Evolutionary conservation across 2,113 vertebrate species (phyloP).

Genomic region (Tor tambroides): DNA sequence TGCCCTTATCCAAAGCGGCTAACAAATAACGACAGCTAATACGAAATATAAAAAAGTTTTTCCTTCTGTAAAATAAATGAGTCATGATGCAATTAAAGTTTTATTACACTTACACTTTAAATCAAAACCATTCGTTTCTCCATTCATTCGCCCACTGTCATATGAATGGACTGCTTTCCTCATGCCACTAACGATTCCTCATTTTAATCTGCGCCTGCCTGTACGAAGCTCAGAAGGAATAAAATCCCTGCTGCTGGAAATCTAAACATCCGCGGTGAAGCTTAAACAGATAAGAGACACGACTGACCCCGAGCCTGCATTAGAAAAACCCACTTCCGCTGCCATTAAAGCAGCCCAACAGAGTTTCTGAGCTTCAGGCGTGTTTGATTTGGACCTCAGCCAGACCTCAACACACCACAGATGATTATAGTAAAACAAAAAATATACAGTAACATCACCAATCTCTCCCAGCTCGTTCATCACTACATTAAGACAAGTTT

Average conservation of each 20-base stretch:
- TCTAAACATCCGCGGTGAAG: not conserved
- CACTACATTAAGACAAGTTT: not conserved
- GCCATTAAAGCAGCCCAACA: not conserved
- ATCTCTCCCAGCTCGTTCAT: not conserved
- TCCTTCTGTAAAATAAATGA: not conserved
- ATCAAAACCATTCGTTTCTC: not conserved
- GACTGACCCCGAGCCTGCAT: not conserved
- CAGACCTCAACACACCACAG: not conserved
- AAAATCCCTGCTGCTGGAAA: slow-evolving; percentile 13
- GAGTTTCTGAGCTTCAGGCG: not conserved
- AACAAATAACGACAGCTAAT: not conserved
- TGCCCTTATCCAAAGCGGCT: not conserved
- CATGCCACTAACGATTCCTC: not conserved
- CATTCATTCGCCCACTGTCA: not conserved
- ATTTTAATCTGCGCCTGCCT: not conserved
- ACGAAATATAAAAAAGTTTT: not conserved
- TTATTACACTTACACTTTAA: not conserved
- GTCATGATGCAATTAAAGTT: not conserved
- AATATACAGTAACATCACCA: not conserved
- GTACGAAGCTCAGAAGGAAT: not conserved
- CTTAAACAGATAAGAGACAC: not conserved
- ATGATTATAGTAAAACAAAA: not conserved
- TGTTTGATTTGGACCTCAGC: not conserved
- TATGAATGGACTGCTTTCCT: not conserved
- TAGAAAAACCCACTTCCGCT: not conserved